Percentiles rank a stretch among this genome's conserved stretches.
phyloP scores from a whole-genome alignment of 2,888 invertebrate species.

The Metellina segmentata region DNA sequence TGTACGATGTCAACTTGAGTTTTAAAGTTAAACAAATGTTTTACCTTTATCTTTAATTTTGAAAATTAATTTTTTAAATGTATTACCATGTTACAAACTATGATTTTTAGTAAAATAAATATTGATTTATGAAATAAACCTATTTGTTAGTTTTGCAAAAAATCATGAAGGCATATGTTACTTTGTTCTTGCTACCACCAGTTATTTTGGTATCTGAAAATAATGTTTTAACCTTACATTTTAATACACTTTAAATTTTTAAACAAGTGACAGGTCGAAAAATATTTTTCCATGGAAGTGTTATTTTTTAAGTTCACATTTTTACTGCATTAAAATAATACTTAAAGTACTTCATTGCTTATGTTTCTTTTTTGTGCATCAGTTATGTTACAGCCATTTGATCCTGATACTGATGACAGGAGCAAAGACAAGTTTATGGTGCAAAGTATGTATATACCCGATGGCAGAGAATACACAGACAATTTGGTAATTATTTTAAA shows the following conservation, averaged over 20 bases:
- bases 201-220: too few relatives aligned
- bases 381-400: conserved; percentile 98
- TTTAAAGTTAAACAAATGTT: too few relatives aligned
- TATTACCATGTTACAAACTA: too few relatives aligned
- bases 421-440: conserved; percentile 99
- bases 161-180: not conserved
- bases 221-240: not conserved
- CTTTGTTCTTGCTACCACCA: too few relatives aligned
- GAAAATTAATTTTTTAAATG: too few relatives aligned
- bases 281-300: not conserved
- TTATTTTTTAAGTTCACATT: not conserved
- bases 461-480: conserved; percentile 88
- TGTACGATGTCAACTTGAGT: too few relatives aligned
- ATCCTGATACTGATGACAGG: conserved; percentile 95
- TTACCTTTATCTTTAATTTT: too few relatives aligned
- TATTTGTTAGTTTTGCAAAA: not conserved
- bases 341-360: not conserved
- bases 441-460: conserved; percentile 94
- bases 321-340: not conserved
- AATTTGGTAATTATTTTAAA: conserved; percentile 77
- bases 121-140: too few relatives aligned
- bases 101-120: too few relatives aligned
- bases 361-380: conserved; percentile 6
- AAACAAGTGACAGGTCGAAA: not conserved
- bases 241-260: not conserved